These are phyloP conservation scores for Tetranychus truncatus DNA, from an alignment of 2,888 invertebrate genomes.

Conservation along the genomic window DNA sequence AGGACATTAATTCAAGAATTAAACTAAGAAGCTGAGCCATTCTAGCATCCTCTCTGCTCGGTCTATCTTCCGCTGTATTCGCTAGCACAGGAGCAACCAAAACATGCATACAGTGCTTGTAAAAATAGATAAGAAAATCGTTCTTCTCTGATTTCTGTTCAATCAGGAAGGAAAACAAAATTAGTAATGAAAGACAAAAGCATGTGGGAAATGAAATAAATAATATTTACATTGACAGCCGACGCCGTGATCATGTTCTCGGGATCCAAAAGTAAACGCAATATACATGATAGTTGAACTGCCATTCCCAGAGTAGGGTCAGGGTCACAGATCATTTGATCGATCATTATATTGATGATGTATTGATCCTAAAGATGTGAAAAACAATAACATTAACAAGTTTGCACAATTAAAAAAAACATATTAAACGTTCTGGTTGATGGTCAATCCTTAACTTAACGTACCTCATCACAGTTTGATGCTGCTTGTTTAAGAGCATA, in stretches of 20 bases:
- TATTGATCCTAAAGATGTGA: slow-evolving; percentile 56
- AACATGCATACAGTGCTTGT: slow-evolving; percentile 91
- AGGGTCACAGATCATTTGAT: slow-evolving; percentile 88
- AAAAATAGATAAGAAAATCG: slow-evolving; percentile 94
- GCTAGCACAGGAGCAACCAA: slow-evolving; percentile 86
- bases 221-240: slow-evolving; percentile 45
- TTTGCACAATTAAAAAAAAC: slow-evolving; percentile 9
- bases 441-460: slow-evolving; percentile 26
- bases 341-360: slow-evolving; percentile 75
- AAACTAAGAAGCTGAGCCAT: slow-evolving; percentile 85
- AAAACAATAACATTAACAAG: slow-evolving; percentile 15
- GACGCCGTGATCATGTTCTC: slow-evolving; percentile 90
- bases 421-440: neutral
- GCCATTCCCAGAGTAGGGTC: slow-evolving; percentile 95
- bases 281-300: slow-evolving; percentile 83
- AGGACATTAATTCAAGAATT: slow-evolving; percentile 82
- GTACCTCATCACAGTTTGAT: slow-evolving; percentile 67
- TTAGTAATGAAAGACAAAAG: neutral
- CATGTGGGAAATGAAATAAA: slow-evolving; percentile 10
- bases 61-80: slow-evolving; percentile 74
- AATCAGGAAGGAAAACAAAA: slow-evolving; percentile 19
- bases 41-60: slow-evolving; percentile 56
- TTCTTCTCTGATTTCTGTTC: slow-evolving; percentile 74
- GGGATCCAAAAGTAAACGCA: slow-evolving; percentile 79
- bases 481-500: slow-evolving; percentile 84